Percentiles rank a stretch among this genome's conserved stretches.
phyloP scores from a whole-genome alignment of 2,888 invertebrate genomes.

The Cheilosia urbana region DNA sequence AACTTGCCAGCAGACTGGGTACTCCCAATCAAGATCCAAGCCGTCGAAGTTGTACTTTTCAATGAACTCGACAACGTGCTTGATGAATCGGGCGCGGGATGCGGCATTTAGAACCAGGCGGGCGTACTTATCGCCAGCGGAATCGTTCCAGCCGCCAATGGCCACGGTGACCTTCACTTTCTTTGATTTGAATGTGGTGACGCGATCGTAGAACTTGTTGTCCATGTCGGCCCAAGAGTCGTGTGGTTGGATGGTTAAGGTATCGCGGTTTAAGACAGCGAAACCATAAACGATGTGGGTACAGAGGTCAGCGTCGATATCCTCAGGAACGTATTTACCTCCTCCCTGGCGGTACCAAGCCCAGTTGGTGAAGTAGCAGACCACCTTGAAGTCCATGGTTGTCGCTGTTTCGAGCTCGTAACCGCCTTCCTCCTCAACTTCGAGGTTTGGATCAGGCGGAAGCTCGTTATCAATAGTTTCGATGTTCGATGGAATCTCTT shows the following conservation, averaged over 20 bases:
- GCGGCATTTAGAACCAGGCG: constrained; percentile 90
- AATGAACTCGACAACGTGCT: constrained; percentile 90
- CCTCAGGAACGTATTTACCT: constrained; percentile 92
- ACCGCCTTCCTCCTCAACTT: constrained; percentile 79
- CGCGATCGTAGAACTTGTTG: constrained; percentile 95
- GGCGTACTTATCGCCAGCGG: constrained; percentile 94
- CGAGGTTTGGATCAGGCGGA: constrained; percentile 78
- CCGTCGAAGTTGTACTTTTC: constrained; percentile 94
- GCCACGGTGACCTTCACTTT: constrained; percentile 93
- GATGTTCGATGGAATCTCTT: constrained; percentile 58
- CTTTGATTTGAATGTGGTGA: constrained; percentile 89
- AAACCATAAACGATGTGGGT: constrained; percentile 97
- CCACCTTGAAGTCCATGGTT: constrained; percentile 87
- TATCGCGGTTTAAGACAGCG: constrained; percentile 91
- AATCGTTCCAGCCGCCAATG: constrained; percentile 98
- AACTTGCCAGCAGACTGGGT: constrained; percentile 96
- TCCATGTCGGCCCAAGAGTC: constrained; percentile 95
- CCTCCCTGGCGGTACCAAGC: constrained; percentile 95
- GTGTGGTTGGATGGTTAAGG: constrained; percentile 91
- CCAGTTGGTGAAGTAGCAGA: constrained; percentile 97
- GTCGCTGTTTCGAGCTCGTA: constrained; percentile 54
- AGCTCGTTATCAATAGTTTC: constrained; percentile 75
- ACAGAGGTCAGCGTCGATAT: constrained; percentile 93
- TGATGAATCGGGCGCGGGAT: constrained; percentile 89
- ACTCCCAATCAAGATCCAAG: constrained; percentile 97